Evolutionary conservation across 2,888 invertebrate genomes (phyloP).

Genomic region (Phragmatobia fuliginosa): DNA sequence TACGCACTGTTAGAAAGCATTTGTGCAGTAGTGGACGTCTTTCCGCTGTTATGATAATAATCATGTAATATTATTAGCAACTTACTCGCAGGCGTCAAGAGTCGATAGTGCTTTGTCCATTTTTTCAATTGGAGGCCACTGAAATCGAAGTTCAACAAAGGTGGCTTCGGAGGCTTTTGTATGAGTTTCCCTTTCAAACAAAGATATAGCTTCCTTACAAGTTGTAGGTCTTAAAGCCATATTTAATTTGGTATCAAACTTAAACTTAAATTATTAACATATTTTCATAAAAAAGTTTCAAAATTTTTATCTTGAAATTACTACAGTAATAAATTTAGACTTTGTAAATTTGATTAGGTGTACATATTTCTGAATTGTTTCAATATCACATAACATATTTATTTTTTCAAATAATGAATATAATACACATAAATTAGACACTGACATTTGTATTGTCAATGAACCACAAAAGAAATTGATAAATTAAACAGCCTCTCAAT

Average conservation of each 20-base stretch:
- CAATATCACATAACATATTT: background rate
- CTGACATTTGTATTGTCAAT: constrained; percentile 7
- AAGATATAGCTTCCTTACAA: constrained; percentile 90
- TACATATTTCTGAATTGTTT: background rate
- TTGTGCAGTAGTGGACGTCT: too few relatives aligned
- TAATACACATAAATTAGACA: constrained; percentile 1
- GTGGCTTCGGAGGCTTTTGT: constrained; percentile 89
- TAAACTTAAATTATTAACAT: constrained; percentile 4
- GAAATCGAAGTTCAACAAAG: constrained; percentile 94
- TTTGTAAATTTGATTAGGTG: background rate
- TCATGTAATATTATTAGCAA: constrained; percentile 9
- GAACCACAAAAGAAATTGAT: background rate
- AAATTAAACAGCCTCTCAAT: background rate
- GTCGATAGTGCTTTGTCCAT: constrained; percentile 96
- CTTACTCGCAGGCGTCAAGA: constrained; percentile 89
- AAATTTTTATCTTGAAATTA: background rate
- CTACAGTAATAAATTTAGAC: background rate
- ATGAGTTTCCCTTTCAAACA: constrained; percentile 93
- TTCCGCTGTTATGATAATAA: too few relatives aligned
- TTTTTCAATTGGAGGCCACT: constrained; percentile 97
- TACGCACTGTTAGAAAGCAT: too few relatives aligned
- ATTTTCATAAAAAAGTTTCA: background rate
- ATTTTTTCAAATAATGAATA: background rate
- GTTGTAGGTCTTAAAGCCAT: constrained; percentile 44
- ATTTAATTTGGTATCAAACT: constrained; percentile 6